phyloP scores from a whole-genome alignment of 2,113 vertebrate species.

The Lycaon pictus region DNA sequence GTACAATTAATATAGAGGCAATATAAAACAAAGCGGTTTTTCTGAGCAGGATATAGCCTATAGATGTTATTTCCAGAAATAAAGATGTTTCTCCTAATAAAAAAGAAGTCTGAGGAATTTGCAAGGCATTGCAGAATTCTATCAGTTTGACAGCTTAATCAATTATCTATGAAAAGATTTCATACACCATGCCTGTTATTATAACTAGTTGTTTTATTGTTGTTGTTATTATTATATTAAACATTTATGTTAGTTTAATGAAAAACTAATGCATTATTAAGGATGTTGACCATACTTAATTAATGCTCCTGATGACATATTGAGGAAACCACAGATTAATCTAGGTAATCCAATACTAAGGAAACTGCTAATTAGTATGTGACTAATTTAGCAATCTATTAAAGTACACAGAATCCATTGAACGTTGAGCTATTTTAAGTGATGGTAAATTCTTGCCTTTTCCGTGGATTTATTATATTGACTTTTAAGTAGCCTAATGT shows the following conservation, averaged over 20 bases:
- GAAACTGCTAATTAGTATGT: slow-evolving; percentile 58
- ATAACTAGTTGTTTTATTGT: neutral
- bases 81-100: neutral
- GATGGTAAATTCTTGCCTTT: slow-evolving; percentile 64
- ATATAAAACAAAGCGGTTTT: neutral
- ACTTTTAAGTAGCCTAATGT: neutral
- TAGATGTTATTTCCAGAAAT: neutral
- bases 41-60: neutral
- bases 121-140: fast-evolving
- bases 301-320: slow-evolving; percentile 30
- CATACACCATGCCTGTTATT: neutral
- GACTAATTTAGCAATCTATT: slow-evolving; percentile 69
- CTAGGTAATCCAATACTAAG: neutral
- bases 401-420: slow-evolving; percentile 72
- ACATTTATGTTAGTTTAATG: neutral
- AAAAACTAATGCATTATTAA: slow-evolving; percentile 15
- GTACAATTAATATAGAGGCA: neutral
- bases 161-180: fast-evolving
- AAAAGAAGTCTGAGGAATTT: neutral
- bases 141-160: neutral
- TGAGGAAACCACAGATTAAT: slow-evolving; percentile 61
- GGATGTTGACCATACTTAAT: slow-evolving; percentile 33
- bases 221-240: neutral
- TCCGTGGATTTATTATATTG: neutral
- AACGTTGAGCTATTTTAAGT: slow-evolving; percentile 56